Conservation (phyloP, 30 jellyfish, hydroid and myxozoan genomes). For the Aurelia coerulea region DNA sequence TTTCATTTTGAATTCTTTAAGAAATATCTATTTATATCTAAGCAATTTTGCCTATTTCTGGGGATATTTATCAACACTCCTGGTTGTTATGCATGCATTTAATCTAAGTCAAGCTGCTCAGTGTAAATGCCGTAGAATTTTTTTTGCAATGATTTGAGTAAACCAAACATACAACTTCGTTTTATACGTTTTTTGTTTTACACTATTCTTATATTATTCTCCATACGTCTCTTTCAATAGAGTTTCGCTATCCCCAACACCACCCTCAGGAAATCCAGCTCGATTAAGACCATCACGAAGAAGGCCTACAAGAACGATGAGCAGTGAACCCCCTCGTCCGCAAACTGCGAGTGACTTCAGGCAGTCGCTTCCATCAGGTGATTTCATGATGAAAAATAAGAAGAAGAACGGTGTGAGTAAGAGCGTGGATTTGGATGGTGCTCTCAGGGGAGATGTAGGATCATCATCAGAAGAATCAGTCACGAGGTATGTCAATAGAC, state of each 20-base stretch:
- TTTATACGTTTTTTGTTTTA: too few species aligned
- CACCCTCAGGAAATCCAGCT: conserved; percentile 70
- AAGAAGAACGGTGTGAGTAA: not conserved
- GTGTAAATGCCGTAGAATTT: too few species aligned
- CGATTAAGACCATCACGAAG: conserved; percentile 40
- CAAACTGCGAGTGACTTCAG: conserved; percentile 67
- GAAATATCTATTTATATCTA: too few species aligned
- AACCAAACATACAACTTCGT: too few species aligned
- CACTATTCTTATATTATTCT: too few species aligned
- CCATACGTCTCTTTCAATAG: not conserved
- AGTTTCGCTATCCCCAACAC: conserved; percentile 55
- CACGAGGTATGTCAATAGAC: not conserved
- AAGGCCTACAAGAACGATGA: not conserved
- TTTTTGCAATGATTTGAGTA: too few species aligned
- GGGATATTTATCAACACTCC: too few species aligned
- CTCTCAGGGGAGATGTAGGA: not conserved
- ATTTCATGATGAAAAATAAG: not conserved
- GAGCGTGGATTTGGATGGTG: conserved; percentile 32
- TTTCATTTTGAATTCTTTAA: too few species aligned
- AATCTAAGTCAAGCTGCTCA: too few species aligned
- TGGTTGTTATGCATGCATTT: too few species aligned
- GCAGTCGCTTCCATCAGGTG: not conserved
- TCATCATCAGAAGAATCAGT: not conserved
- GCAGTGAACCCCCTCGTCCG: conserved; percentile 52
- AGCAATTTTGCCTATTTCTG: too few species aligned